Percentiles rank a stretch among this genome's conserved stretches.
Conservation (phyloP, 2,113 vertebrate species). For the Crotophaga sulcirostris region DNA sequence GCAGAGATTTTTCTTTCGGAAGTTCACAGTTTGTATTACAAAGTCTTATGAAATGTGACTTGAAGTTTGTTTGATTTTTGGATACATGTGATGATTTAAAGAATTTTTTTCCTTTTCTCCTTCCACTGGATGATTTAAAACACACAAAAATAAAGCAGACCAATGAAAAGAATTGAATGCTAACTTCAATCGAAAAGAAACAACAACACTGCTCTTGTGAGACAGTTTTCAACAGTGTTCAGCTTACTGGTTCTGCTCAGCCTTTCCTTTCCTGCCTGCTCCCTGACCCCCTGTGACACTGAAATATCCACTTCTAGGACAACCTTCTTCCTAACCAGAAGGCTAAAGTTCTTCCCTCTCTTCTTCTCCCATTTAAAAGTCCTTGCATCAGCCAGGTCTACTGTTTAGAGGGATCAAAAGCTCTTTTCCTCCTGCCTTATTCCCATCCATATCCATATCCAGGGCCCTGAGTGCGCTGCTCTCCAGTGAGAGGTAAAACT, state of each 20-base stretch:
- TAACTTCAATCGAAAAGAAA: slow-evolving; percentile 8
- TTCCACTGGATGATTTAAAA: slow-evolving; percentile 31
- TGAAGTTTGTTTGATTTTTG: slow-evolving; percentile 33
- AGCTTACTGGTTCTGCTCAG: slow-evolving; percentile 22
- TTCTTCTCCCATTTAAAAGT: slow-evolving; percentile 46
- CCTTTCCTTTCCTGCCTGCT: slow-evolving; percentile 34
- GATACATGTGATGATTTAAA: neutral
- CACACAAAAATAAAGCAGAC: slow-evolving; percentile 3
- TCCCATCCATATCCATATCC: slow-evolving; percentile 51
- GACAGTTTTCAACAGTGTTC: slow-evolving; percentile 15
- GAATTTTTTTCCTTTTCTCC: slow-evolving; percentile 11
- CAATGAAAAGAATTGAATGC: slow-evolving; percentile 28
- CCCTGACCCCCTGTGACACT: slow-evolving; percentile 30
- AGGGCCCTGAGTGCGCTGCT: neutral
- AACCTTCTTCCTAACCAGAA: slow-evolving; percentile 42
- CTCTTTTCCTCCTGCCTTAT: slow-evolving; percentile 51
- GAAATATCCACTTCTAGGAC: slow-evolving; percentile 45
- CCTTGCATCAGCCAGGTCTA: slow-evolving; percentile 26
- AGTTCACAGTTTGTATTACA: neutral
- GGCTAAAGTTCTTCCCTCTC: slow-evolving; percentile 33
- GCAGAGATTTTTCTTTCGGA: slow-evolving; percentile 22
- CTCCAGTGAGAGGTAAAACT: slow-evolving; percentile 49
- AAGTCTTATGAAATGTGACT: neutral
- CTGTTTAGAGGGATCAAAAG: slow-evolving; percentile 33
- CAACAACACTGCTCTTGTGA: slow-evolving; percentile 12